These are phyloP conservation scores for Agonopterix arenella DNA, from an alignment of 2,888 invertebrate species.

Conservation along the genomic window DNA sequence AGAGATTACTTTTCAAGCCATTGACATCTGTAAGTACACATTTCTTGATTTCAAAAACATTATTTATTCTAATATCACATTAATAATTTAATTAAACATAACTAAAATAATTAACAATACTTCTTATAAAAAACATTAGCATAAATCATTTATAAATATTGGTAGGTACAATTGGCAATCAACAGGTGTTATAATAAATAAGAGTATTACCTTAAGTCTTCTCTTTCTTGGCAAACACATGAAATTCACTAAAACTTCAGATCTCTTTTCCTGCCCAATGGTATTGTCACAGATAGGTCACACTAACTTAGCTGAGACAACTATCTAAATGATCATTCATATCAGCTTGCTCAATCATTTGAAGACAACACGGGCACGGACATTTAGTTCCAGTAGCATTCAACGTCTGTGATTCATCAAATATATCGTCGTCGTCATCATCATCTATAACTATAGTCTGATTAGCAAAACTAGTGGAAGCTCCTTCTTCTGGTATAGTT, in stretches of 20 bases:
- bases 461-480: conserved; percentile 30
- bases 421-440: conserved; percentile 39
- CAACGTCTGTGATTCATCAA: conserved; percentile 47
- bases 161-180: background rate
- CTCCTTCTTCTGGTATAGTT: conserved; percentile 48
- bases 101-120: background rate
- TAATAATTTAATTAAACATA: background rate
- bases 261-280: no score
- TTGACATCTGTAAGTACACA: conserved; percentile 73
- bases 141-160: background rate
- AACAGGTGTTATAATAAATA: background rate
- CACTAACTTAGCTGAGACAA: conserved; percentile 32
- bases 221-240: no score
- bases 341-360: conserved; percentile 59
- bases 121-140: background rate
- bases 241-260: no score
- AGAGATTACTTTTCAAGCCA: conserved; percentile 86
- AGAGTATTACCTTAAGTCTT: background rate
- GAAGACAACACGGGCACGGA: conserved; percentile 79
- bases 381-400: conserved; percentile 65
- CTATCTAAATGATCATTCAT: conserved; percentile 79
- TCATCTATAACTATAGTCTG: conserved; percentile 43
- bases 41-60: background rate
- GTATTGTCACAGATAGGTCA: background rate
- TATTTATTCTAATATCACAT: conserved; percentile 37